These are phyloP conservation scores for Cerceris ruficornis DNA, from an alignment of 2,888 invertebrate genomes.

Conservation along the genomic window DNA sequence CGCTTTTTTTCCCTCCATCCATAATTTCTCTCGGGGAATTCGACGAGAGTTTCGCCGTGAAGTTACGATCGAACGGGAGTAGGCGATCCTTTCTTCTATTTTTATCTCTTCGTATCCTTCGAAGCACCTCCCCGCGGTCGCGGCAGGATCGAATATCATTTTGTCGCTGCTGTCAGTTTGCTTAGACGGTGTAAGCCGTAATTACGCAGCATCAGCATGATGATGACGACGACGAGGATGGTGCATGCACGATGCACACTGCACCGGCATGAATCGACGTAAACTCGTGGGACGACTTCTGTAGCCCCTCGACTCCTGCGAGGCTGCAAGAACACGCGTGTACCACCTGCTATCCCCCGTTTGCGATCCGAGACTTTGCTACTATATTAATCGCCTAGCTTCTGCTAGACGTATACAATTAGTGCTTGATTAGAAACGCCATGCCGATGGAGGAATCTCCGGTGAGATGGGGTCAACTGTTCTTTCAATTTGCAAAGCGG, in stretches of 20 bases:
- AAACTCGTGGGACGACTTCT: slow-evolving; percentile 56
- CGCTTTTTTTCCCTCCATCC: slow-evolving; percentile 50
- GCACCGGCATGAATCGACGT: slow-evolving; percentile 59
- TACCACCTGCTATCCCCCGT: slow-evolving; percentile 22
- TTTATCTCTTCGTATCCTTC: neutral
- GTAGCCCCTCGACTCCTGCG: slow-evolving; percentile 38
- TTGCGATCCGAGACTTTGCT: slow-evolving; percentile 31
- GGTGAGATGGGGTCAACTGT: slow-evolving; percentile 27
- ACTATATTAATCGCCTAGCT: slow-evolving; percentile 55
- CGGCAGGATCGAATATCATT: slow-evolving; percentile 52
- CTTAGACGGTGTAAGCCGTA: slow-evolving; percentile 59
- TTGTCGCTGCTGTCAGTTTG: slow-evolving; percentile 54
- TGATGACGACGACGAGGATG: slow-evolving; percentile 49
- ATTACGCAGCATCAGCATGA: slow-evolving; percentile 61
- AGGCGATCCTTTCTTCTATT: neutral
- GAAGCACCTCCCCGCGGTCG: neutral
- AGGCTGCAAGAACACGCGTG: slow-evolving; percentile 28
- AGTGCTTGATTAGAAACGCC: slow-evolving; percentile 48
- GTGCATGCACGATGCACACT: slow-evolving; percentile 28
- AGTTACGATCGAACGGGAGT: neutral
- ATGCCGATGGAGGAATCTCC: slow-evolving; percentile 9
- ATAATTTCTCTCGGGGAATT: slow-evolving; percentile 42
- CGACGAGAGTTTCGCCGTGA: neutral
- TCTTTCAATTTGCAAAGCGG: slow-evolving; percentile 20
- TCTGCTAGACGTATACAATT: slow-evolving; percentile 56